Percentiles rank a stretch among this genome's conserved stretches.
These are phyloP conservation scores for Chlamydotis undulata DNA, from an alignment of 2,113 vertebrate species.

Conservation along the genomic window DNA sequence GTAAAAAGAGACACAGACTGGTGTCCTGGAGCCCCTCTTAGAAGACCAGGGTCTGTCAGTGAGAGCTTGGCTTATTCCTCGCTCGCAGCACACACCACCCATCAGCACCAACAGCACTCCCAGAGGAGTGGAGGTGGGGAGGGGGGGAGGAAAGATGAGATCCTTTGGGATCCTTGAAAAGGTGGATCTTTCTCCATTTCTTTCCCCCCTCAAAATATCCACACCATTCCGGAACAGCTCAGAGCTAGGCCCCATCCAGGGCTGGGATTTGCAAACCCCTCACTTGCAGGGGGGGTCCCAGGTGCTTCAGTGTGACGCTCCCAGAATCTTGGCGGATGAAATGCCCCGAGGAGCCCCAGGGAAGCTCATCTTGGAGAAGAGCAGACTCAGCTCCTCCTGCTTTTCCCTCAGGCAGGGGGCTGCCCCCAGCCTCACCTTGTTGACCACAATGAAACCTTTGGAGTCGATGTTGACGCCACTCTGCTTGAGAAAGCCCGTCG, in stretches of 20 bases:
- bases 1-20: not conserved
- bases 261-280: not conserved
- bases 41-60: not conserved
- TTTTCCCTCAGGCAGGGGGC: too few species aligned
- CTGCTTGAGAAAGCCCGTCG: constrained; percentile 90
- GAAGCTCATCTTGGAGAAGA: not conserved
- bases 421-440: constrained; percentile 81
- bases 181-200: not conserved
- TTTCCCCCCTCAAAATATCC: not conserved
- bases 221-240: not conserved
- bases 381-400: not conserved
- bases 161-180: not conserved
- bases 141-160: not conserved
- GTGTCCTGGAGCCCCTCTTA: not conserved
- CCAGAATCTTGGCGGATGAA: too few species aligned
- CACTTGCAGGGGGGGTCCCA: not conserved
- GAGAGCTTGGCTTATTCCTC: not conserved
- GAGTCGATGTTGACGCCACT: constrained; percentile 91
- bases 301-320: fast-evolving
- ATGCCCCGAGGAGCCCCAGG: not conserved
- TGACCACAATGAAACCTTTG: constrained; percentile 93
- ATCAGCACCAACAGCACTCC: not conserved
- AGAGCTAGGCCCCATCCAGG: not conserved
- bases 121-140: fast-evolving
- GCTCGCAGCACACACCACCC: not conserved